Evolutionary conservation across 2,113 vertebrate genomes (phyloP), one percentile per base, ranked within the genome.

Genomic region (Ranitomeya imitator): DNA sequence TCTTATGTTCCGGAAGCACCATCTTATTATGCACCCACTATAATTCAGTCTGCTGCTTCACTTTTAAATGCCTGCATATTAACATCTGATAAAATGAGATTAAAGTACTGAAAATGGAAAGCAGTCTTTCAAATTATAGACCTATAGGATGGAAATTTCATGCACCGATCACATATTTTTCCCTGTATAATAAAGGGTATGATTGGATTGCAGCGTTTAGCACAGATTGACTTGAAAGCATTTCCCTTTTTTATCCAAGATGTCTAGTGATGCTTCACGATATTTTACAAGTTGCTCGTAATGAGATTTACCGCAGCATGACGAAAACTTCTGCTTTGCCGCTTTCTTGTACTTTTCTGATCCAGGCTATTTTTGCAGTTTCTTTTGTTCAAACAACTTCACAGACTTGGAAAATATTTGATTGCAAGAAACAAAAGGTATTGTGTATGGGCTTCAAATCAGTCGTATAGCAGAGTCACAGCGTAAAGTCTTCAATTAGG

Each of bases 1-100:
- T 87, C 77, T 71, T 26, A 31, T 37, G 10, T 19, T 71, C 45
- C 19, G 63, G 21, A 69, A 21, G 78, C 52, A 45, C 52, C 51
- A 2, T 85, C 74, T 69, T 89, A 79, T 79, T 79, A 83, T 55
- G 10, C 6, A 23, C 18, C 31, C n/a, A 65, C 87, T 74, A 79
- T 85, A 89, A 85, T 84, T 89, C 87, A 85, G n/a, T n/a, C 18
- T n/a, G 45, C 52, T 79, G n/a, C 65, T 65, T 89, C 73, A 55
- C 45, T 71, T 89, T 81, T 31, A 18, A 79, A 84, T 69, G 52
- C 19, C 52, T 65, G 71, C 61, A 69, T 85, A 89, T 89, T 89
- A 89, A 60, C 60, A 79, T 89, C 60, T 79, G 67, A 77, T 89
- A 89, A 84, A 79, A 89, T 54, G 61, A 23, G 82, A 18, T 60